A percentile compares a stretch with the other conserved stretches of the same genome.
phyloP scores from a whole-genome alignment of 2,113 vertebrate genomes.

The Ornithorhynchus anatinus region DNA sequence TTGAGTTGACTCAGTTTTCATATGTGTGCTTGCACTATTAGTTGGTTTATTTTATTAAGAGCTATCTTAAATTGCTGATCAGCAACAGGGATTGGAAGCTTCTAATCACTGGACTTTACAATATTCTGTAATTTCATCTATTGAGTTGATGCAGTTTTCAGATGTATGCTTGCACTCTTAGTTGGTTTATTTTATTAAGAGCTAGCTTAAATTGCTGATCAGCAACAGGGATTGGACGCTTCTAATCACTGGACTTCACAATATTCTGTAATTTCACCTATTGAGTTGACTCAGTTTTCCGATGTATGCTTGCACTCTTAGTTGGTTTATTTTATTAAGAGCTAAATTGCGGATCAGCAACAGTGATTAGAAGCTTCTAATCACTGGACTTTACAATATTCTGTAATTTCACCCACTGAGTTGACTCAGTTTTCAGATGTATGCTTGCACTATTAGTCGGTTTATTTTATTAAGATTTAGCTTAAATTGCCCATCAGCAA shows the following conservation, averaged over 20 bases:
- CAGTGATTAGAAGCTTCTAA: neutral
- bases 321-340: too few relatives aligned
- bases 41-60: too few relatives aligned
- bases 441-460: too few relatives aligned
- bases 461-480: too few relatives aligned
- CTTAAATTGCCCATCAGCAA: too few relatives aligned
- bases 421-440: neutral
- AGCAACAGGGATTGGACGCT: neutral
- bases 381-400: neutral
- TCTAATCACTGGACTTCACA: slow-evolving; percentile 7
- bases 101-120: slow-evolving; percentile 3
- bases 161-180: too few relatives aligned
- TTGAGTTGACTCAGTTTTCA: neutral
- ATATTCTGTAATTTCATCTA: neutral
- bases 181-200: too few relatives aligned
- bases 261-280: neutral
- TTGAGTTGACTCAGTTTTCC: neutral
- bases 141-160: neutral
- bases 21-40: too few relatives aligned
- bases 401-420: neutral
- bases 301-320: too few relatives aligned
- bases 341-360: too few relatives aligned
- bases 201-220: too few relatives aligned
- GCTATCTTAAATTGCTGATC: too few relatives aligned
- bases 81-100: neutral